Evolutionary conservation across 2,113 vertebrate genomes (phyloP), one percentile per base, ranked within the genome.

Genomic region (Telmatochromis bifrenatus): DNA sequence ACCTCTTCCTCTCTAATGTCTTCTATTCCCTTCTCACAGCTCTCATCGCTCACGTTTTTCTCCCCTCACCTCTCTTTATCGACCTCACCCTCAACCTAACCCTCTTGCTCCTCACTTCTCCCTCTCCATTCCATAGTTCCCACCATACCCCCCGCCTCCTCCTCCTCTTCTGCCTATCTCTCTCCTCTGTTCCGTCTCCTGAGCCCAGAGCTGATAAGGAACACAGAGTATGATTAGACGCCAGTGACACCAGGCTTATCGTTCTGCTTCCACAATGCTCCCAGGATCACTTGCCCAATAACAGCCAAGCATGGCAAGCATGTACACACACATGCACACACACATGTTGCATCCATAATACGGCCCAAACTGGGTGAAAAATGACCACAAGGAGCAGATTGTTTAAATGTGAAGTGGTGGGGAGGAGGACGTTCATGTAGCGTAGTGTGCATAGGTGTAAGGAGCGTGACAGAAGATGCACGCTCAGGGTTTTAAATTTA

Each of bases 171-270:
- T 3, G 5, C 17, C 45, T 33, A 33, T 28, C 23, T 60, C 26
- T 87, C 81, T 86, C 56, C 81, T 83, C 84, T 82, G 87, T 84
- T 90, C 88, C 39, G 11, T 91, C 91, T 89, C 87, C 86, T 82
- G 87, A 84, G 85, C 84, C 81, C 10, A 26, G 77, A 91, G 91
- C 90, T 5, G 93, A 94, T 95, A 95, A 94, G 93, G 89, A 88
- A 87, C 89, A 91, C 21, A 42, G 91, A 90, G 62, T 87, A 91
- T 92, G 94, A 94, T 94, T 91, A 94, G 94, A 93, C 82, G 88
- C 77, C 84, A 83, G 88, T 92, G 90, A 94, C 94, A 92, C 90
- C 86, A 28, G 87, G 70, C 92, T 94, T 94, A 94, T 95, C 92
- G 68, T 84, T 70, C 56, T 73, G 82, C 90, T 90, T 90, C 91